Base-by-base conservation (phyloP, 2,113 vertebrate genomes). In the Onychostruthus taczanowskii region DNA sequence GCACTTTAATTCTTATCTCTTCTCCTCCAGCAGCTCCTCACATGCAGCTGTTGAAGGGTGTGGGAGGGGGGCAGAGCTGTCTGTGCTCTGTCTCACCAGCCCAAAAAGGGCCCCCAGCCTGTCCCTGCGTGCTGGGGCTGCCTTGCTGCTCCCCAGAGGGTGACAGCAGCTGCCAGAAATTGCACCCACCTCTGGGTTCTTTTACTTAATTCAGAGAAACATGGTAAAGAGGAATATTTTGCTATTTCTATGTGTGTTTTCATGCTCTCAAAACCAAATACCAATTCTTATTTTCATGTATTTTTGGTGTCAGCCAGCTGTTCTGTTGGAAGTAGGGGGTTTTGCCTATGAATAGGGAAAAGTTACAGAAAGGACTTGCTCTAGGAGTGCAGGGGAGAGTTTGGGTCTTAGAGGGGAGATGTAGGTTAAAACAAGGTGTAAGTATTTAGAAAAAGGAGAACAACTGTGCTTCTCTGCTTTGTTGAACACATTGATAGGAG, bases 1-100 rank as follows among this genome's bases (percentile, higher is more conserved):
- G 15, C 26, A 23, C 46, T 89, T 84, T 27, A 11, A 62, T 69
- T 91, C 66, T 68, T 80, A n/a, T 10, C 18, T 3, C 20, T 70
- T 59, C 23, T 63, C 52, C 27, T 16, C 33, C 63, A 30, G 14
- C 6, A 35, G 27, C 63, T 70, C 21, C 39, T 84, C 0, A 0
- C 2, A 56, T 78, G 9, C 1, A 2, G 66, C 41, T 64, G 44
- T 7, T n/a, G 74, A 12, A 6, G 2, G 8, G 47, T 1, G 0
- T 6, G 47, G 33, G 37, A 37, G 39, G 59, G 64, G 56, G 44
- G 16, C 3, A 27, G 69, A 79, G 49, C 63, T 13, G 41, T 35
- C 35, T 0, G 0, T 19, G 20, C 13, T 55, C 26, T 31, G 16
- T 39, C 67, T 46, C 26, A 2, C n/a, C 18, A 10, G 14, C 27